Evolutionary conservation across 1,140 invertebrate genomes (phyloP).

Genomic region (Macrobrachium rosenbergii): DNA sequence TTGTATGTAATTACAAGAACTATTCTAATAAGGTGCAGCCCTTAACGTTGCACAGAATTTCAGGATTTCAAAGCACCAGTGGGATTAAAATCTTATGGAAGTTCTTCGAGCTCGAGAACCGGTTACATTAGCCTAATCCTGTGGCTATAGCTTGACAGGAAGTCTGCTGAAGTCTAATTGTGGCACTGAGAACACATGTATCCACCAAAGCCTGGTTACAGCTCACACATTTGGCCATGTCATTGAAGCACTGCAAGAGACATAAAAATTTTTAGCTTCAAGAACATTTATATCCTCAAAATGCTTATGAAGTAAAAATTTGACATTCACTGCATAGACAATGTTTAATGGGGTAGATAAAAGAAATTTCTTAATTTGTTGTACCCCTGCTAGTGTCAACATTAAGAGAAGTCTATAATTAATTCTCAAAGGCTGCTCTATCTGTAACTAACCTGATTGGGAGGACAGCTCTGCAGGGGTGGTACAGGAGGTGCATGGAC

Average conservation of each 20-base stretch:
- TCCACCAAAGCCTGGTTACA: conserved; percentile 8
- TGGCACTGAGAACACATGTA: conserved; percentile 2
- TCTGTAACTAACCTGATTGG: neutral
- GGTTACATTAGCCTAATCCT: neutral
- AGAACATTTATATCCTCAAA: neutral
- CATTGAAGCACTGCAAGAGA: neutral
- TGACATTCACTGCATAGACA: neutral
- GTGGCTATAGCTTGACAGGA: neutral
- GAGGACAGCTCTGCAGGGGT: neutral
- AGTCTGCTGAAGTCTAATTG: neutral
- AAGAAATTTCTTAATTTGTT: too few relatives aligned
- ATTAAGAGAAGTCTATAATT: too few relatives aligned
- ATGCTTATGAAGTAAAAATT: neutral
- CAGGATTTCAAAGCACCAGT: too few relatives aligned
- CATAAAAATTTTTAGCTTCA: neutral
- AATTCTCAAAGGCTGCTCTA: too few relatives aligned
- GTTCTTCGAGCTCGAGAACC: too few relatives aligned
- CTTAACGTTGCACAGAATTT: too few relatives aligned
- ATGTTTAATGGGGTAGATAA: too few relatives aligned
- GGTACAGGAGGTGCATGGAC: neutral
- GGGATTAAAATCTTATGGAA: too few relatives aligned
- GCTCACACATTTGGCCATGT: neutral
- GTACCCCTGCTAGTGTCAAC: too few relatives aligned
- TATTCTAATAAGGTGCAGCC: too few relatives aligned
- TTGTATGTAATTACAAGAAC: too few relatives aligned